Conservation (phyloP, 2,888 invertebrate species). For the Rhagonycha lutea region DNA sequence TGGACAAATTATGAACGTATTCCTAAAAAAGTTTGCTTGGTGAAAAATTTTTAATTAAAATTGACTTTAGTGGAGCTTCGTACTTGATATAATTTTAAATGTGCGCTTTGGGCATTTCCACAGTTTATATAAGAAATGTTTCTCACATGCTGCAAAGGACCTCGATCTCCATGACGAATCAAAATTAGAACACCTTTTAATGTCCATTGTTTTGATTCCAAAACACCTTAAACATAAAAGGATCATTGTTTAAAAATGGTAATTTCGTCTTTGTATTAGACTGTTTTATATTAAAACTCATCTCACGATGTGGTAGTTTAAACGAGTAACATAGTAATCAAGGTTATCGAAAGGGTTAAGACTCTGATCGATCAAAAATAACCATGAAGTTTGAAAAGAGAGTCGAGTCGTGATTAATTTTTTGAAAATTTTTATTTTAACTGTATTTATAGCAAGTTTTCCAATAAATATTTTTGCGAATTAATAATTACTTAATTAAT, state of each 20-base stretch:
- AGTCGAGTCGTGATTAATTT: too few species aligned
- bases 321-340: too few species aligned
- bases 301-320: too few species aligned
- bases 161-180: slow-evolving; percentile 88
- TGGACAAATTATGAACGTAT: slow-evolving; percentile 62
- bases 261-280: too few species aligned
- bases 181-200: slow-evolving; percentile 75
- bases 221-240: slow-evolving; percentile 41
- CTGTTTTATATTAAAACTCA: too few species aligned
- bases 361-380: too few species aligned
- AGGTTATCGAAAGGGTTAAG: too few species aligned
- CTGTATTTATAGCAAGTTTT: too few species aligned
- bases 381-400: too few species aligned
- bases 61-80: not conserved
- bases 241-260: not conserved
- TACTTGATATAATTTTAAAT: slow-evolving; percentile 52
- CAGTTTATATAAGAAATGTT: slow-evolving; percentile 81
- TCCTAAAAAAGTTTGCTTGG: slow-evolving; percentile 49
- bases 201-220: slow-evolving; percentile 62
- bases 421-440: too few species aligned
- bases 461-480: too few species aligned
- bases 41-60: not conserved
- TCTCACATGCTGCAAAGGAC: slow-evolving; percentile 81
- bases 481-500: too few species aligned
- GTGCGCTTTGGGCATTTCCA: slow-evolving; percentile 55